Base-by-base conservation (phyloP, 2,888 invertebrate genomes). In the Tenthredo scrophulariae region DNA sequence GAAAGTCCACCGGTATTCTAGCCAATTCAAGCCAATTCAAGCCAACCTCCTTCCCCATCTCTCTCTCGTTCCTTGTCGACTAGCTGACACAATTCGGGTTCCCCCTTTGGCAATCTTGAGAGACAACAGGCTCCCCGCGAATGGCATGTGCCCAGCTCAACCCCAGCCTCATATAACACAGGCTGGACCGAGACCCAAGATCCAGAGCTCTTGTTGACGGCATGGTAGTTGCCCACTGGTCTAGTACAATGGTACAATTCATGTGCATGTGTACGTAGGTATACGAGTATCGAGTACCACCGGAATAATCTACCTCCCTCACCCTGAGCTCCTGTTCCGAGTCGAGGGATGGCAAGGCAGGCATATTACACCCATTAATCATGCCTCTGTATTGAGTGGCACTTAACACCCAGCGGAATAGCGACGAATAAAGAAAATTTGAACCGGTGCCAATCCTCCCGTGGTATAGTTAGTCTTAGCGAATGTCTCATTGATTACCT, bases 361-460 rank as follows among this genome's bases (percentile, higher is more conserved):
- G 90, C 90, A 91, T 91, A 91, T 91, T 91, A 90, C 90, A 87
- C 86, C 87, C 89, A 90, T 92, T 91, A 91, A 91, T 91, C 91
- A 91, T 89, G 88, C 86, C 87, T 87, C 87, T 86, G 88, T 90
- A 91, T 90, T 88, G 90, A 91, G 88, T 89, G 88, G 87, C 87
- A 88, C 86, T 86, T 84, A 86, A 85, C 86, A 85, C 33, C 88
- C 86, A 83, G 80, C 2, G 62, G 40, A 33, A 13, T 58, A 29
- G 22, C 40, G 58, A 80, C 2, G 62, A 6, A 40, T 13, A 80
- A 26, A 62, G 58, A 58, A 80, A 40, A 37, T 50, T 40, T 43
- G 10, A 50, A 15, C 75, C 33, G 18, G 13, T 29, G 75, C 29
- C 75, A 77, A 77, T 77, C 77, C 77, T 77, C 54, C 9, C 29